Percentiles rank a stretch among this genome's conserved stretches.
These are phyloP conservation scores for Sitophilus oryzae DNA, from an alignment of 1,140 invertebrate genomes.

Conservation along the genomic window DNA sequence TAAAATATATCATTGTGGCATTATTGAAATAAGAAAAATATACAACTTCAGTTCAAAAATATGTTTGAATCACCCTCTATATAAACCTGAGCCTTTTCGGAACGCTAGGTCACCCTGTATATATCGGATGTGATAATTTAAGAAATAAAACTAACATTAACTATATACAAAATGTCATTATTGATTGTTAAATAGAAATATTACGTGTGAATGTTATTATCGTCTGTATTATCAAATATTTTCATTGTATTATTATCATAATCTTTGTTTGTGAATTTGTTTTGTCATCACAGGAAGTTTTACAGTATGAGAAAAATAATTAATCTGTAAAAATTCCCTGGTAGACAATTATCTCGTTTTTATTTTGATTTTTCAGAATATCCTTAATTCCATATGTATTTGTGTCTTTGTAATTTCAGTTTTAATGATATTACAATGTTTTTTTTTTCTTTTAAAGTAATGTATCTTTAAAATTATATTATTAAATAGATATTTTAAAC, in stretches of 20 bases:
- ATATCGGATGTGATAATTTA: no score
- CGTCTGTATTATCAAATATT: neutral
- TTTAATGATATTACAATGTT: slow-evolving; percentile 14
- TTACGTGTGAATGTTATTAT: neutral
- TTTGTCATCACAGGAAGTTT: neutral
- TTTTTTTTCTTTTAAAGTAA: slow-evolving; percentile 10
- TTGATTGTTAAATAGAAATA: neutral
- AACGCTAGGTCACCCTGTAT: no score
- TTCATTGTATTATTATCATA: neutral
- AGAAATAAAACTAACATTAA: no score
- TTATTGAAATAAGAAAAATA: no score
- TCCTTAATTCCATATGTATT: neutral
- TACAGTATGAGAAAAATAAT: neutral
- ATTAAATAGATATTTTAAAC: slow-evolving; percentile 14
- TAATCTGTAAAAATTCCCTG: neutral
- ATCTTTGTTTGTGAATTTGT: neutral
- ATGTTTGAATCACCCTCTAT: no score
- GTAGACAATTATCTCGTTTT: neutral
- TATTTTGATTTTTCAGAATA: slow-evolving; percentile 14
- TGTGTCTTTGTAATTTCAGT: slow-evolving; percentile 15
- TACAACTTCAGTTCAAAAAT: no score
- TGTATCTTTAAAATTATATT: slow-evolving; percentile 3
- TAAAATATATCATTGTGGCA: no score
- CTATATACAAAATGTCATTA: neutral
- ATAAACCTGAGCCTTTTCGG: no score